A percentile compares a stretch with the other conserved stretches of the same genome.
These are phyloP conservation scores for Murina feae DNA, from an alignment of 2,113 vertebrate genomes.

Conservation along the genomic window DNA sequence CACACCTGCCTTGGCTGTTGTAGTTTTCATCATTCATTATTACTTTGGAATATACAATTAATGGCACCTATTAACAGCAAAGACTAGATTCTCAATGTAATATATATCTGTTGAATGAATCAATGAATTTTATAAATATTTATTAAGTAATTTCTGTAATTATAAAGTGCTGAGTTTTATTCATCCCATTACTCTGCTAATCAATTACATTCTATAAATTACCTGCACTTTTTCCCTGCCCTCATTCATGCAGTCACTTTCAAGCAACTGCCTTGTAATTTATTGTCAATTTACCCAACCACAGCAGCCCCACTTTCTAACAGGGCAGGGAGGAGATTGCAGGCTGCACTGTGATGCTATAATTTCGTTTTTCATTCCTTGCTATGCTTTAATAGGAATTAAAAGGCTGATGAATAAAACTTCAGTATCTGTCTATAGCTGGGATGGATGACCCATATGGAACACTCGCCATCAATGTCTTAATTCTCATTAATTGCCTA, in stretches of 20 bases:
- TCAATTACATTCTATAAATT: background rate
- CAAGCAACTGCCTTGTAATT: background rate
- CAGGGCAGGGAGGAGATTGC: background rate
- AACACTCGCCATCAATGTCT: background rate
- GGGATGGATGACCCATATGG: background rate
- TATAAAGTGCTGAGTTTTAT: background rate
- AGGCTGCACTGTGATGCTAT: background rate
- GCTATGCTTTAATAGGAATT: background rate
- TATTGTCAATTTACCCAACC: background rate
- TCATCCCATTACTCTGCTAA: background rate
- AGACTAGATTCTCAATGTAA: background rate
- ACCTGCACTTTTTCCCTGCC: background rate
- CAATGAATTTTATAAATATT: constrained; percentile 1
- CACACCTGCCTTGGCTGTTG: background rate
- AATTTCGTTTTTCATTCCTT: background rate
- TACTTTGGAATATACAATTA: background rate
- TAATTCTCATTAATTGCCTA: background rate
- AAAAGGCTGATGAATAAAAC: background rate
- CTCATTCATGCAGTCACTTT: background rate
- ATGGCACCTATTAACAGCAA: background rate
- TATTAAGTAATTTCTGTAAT: background rate
- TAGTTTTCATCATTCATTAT: background rate
- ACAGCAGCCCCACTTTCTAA: background rate
- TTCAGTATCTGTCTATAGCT: background rate
- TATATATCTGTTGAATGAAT: background rate